These are phyloP conservation scores for Pica pica DNA, from an alignment of 2,113 vertebrate species.

Conservation along the genomic window DNA sequence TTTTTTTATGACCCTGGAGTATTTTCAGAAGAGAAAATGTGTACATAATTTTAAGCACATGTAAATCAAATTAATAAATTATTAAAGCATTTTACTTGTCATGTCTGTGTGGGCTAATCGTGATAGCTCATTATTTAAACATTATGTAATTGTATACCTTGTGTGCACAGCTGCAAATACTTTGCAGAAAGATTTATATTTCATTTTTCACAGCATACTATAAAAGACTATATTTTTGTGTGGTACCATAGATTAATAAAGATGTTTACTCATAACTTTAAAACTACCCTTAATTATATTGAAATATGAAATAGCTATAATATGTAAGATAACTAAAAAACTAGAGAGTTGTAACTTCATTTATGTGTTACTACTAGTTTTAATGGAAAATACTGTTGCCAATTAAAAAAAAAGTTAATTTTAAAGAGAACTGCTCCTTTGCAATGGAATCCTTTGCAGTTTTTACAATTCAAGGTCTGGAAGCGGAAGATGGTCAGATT, in stretches of 20 bases:
- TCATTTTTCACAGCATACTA: constrained; percentile 42
- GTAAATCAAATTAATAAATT: constrained; percentile 76
- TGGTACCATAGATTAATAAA: background rate
- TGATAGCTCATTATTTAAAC: constrained; percentile 76
- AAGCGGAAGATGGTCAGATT: background rate
- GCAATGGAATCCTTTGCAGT: background rate
- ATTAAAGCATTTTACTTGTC: constrained; percentile 73
- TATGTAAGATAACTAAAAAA: background rate
- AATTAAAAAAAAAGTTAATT: background rate
- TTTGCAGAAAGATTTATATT: constrained; percentile 65
- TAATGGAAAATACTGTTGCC: background rate
- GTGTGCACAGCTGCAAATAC: constrained; percentile 74
- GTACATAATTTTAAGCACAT: constrained; percentile 70
- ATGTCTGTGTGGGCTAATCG: constrained; percentile 73
- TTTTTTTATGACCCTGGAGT: constrained; percentile 36
- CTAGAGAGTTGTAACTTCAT: background rate
- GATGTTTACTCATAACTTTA: constrained; percentile 13
- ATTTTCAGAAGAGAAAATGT: constrained; percentile 68
- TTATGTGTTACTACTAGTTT: background rate
- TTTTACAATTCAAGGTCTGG: background rate
- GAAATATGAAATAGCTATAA: background rate
- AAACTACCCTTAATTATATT: background rate
- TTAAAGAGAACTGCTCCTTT: background rate
- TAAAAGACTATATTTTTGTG: constrained; percentile 44
- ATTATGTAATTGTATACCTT: constrained; percentile 74